A percentile compares a stretch with the other conserved stretches of the same genome.
These are phyloP conservation scores for Dreissena polymorpha DNA, from an alignment of 1,140 invertebrate species.

Conservation along the genomic window DNA sequence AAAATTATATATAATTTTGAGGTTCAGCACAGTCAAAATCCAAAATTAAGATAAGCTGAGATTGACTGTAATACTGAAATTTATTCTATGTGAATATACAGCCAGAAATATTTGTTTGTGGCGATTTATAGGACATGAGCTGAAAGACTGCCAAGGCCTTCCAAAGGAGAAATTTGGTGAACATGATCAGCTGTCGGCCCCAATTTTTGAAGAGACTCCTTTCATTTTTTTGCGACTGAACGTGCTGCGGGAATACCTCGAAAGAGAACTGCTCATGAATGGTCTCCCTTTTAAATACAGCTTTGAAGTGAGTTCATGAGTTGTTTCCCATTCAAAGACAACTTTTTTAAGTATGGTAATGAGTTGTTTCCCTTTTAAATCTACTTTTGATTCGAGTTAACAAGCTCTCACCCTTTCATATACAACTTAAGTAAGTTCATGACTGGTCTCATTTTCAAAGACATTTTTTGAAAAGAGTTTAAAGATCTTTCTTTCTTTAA, in stretches of 20 bases:
- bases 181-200: conserved; percentile 80
- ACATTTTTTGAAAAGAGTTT: too few relatives aligned
- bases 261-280: conserved; percentile 92
- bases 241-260: conserved; percentile 97
- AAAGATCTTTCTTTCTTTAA: too few relatives aligned
- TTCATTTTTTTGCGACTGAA: conserved; percentile 87
- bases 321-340: background rate
- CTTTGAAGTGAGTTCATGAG: conserved; percentile 79
- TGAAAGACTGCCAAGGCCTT: conserved; percentile 95
- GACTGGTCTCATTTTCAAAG: too few relatives aligned
- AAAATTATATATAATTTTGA: too few relatives aligned
- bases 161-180: conserved; percentile 79
- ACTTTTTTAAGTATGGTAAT: background rate
- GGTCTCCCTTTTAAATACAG: conserved; percentile 92
- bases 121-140: conserved; percentile 90
- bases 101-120: background rate
- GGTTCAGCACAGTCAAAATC: too few relatives aligned
- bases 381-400: too few relatives aligned
- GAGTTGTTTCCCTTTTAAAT: background rate
- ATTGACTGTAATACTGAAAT: too few relatives aligned
- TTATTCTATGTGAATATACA: too few relatives aligned
- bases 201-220: conserved; percentile 70
- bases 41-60: too few relatives aligned
- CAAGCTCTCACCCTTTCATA: too few relatives aligned
- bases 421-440: too few relatives aligned